These are phyloP conservation scores for Salminus brasiliensis DNA, from an alignment of 2,113 vertebrate species.

Conservation along the genomic window DNA sequence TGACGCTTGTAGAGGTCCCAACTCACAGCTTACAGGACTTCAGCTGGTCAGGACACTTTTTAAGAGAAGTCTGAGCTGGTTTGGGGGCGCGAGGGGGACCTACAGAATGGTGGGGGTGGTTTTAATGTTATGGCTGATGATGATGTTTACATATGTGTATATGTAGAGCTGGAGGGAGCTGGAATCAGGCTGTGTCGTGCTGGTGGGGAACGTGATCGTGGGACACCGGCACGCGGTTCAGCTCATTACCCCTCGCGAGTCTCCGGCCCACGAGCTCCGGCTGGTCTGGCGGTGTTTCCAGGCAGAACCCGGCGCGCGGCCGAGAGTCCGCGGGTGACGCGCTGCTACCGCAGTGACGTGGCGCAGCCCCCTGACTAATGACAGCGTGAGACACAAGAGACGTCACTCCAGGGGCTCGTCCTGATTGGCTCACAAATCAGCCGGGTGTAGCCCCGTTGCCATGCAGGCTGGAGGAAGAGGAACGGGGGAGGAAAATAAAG, in stretches of 20 bases:
- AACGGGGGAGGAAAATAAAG: neutral
- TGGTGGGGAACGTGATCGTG: no score
- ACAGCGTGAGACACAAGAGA: conserved; percentile 62
- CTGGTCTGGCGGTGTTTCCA: conserved; percentile 64
- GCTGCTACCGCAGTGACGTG: conserved; percentile 64
- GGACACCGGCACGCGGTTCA: neutral
- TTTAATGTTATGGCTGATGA: no score
- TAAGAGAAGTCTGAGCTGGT: no score
- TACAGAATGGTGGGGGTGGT: no score
- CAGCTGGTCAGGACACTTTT: no score
- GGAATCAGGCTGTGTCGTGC: no score
- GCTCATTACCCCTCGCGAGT: conserved; percentile 51
- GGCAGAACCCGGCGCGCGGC: conserved; percentile 63
- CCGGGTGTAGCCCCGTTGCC: conserved; percentile 62
- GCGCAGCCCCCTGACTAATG: conserved; percentile 58
- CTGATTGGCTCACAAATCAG: conserved; percentile 65
- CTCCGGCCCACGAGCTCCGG: conserved; percentile 26
- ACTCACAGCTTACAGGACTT: no score
- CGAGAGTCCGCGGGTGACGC: conserved; percentile 29
- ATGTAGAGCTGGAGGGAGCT: no score
- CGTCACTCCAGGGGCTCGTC: conserved; percentile 58
- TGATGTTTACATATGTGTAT: no score
- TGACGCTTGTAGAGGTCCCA: no score
- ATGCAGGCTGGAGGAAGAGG: conserved; percentile 54
- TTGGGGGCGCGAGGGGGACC: no score